Conservation (phyloP, 2,888 invertebrate species). For the Stenchaetothrips biformis region DNA sequence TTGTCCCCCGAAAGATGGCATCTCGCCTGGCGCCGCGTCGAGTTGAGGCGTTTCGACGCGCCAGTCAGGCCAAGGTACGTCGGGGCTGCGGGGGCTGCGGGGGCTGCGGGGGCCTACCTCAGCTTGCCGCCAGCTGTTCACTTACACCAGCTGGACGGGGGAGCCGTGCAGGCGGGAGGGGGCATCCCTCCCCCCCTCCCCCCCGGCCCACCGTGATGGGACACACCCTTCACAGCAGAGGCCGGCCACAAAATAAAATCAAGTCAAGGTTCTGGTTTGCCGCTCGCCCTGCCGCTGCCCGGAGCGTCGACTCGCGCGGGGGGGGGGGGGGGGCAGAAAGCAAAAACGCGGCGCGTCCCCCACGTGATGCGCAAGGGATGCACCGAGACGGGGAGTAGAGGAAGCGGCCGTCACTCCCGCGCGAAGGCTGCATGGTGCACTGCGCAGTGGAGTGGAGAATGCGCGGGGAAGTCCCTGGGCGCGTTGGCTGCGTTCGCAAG, state of each 20-base stretch:
- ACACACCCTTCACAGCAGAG: background rate
- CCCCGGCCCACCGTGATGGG: background rate
- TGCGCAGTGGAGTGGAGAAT: too few species aligned
- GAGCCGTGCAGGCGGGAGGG: background rate
- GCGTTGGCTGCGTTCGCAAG: too few species aligned
- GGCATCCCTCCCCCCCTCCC: background rate
- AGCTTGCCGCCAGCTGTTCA: conserved; percentile 10
- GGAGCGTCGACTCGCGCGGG: background rate
- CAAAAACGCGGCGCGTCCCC: background rate
- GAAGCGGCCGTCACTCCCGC: too few species aligned
- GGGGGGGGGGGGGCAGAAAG: background rate
- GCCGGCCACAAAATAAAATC: background rate
- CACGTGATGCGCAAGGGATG: background rate
- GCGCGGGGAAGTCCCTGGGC: too few species aligned
- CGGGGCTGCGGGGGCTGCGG: background rate
- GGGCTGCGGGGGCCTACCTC: background rate
- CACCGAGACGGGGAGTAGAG: background rate
- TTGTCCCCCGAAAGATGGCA: too few species aligned
- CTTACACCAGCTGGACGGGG: conserved; percentile 11
- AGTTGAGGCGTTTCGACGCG: too few species aligned
- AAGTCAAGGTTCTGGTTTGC: background rate
- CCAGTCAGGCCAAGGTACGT: background rate
- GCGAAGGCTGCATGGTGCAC: too few species aligned
- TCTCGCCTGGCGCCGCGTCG: too few species aligned
- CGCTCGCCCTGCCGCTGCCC: background rate